Base-by-base conservation (phyloP, 2,888 invertebrate species). In the Cosmorhoe ocellata region DNA sequence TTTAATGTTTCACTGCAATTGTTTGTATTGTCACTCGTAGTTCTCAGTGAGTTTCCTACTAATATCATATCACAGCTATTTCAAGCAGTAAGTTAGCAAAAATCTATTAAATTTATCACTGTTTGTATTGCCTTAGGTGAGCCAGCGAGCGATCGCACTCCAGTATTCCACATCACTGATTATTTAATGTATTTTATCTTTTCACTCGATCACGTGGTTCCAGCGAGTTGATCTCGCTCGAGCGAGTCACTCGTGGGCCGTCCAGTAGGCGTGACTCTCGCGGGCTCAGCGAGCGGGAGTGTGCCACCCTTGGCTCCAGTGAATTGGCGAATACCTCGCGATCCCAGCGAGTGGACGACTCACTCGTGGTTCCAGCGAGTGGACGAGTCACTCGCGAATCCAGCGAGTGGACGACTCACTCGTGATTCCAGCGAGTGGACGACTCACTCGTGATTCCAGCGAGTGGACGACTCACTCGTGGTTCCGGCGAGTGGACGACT, bases 11-110 rank as follows among this genome's bases (percentile, higher is more conserved):
- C 22, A 24, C 24, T 36, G 36, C 34, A 36, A 11, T 11, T 1
- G 27, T 27, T 30, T 14, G 18, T 27, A n/a, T 36, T 12, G 5
- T 30, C 22, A 22, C 22, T 33, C 14, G 4, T n/a, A 41, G 41
- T 31, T 22, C 1, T 18, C 22, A 24, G 18, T 24, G 36, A 36
- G 37, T 38, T 27, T 26, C 10, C 26, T 37, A 24, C 45, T 47
- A 47, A 48, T 41, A 48, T 48, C 41, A 48, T 40, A 41, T 47
- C 45, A 47, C 40, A 34, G 34, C 48, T 48, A 48, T 30, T 48
- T 36, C 13, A 34, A 38, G 38, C 31, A 48, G 34, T 40, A 18
- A 42, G 26, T 41, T 30, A 37, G 37, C 31, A 32, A 48, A 27
- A 37, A 39, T 24, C 22, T 30, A 39, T 44, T 37, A 12, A n/a